Percentiles rank a stretch among this genome's conserved stretches.
phyloP scores from a whole-genome alignment of 2,888 invertebrate species.

The Hyalella azteca region DNA sequence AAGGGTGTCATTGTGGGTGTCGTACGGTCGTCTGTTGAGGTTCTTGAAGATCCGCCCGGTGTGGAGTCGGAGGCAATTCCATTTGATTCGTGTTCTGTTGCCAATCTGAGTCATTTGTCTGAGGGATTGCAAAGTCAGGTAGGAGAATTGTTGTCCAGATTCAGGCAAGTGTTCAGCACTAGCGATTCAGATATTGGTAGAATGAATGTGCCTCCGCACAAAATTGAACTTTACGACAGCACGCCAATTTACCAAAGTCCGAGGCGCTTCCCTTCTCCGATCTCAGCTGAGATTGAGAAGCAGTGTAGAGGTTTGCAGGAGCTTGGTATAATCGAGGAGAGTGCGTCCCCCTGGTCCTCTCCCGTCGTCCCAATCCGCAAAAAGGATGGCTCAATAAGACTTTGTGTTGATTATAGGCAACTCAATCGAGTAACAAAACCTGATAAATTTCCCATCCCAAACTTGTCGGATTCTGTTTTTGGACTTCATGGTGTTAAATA shows the following conservation, averaged over 20 bases:
- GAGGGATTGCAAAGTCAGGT: no score
- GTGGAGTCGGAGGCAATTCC: no score
- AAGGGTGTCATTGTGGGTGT: no score
- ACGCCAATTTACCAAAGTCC: no score
- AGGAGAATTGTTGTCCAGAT: neutral
- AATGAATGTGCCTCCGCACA: neutral
- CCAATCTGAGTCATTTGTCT: no score
- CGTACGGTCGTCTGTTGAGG: no score
- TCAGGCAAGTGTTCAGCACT: neutral
- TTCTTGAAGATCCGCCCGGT: no score
- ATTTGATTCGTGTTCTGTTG: no score
- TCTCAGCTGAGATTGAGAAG: neutral
- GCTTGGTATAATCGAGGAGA: neutral
- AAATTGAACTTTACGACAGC: no score
- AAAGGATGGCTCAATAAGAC: neutral
- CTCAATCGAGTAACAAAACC: constrained; percentile 16
- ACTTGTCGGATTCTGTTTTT: constrained; percentile 20
- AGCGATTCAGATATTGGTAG: neutral
- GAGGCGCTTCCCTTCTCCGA: no score
- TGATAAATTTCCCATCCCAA: constrained; percentile 9
- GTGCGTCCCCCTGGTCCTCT: neutral
- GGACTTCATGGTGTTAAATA: constrained; percentile 25
- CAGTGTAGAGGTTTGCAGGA: neutral
- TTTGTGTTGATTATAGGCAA: constrained; percentile 1
- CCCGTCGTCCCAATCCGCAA: neutral